Evolutionary conservation across 1,140 invertebrate species (phyloP), one percentile per base, ranked within the genome.

Genomic region (Colletes gigas): DNA sequence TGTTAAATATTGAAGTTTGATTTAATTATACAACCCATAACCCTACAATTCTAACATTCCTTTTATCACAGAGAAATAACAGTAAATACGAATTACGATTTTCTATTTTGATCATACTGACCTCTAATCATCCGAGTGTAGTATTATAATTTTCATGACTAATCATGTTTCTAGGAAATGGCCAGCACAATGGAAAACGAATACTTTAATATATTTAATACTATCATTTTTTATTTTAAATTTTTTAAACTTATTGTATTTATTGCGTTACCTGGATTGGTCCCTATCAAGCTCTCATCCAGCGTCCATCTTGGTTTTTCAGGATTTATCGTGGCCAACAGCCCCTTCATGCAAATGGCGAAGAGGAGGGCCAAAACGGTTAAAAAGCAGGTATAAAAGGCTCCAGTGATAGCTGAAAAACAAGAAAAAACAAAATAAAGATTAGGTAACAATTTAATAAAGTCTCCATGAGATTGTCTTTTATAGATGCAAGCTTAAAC

Each of bases 301-400:
- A 97, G 92, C 82, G 95, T 94, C 94, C 96, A 97, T 89, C 94
- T 96, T 0, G 98, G 97, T 85, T 94, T 93, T 15, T 95, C 92
- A 0, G 95, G 90, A 82, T 96, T 94, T 44, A 99, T 88, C 0
- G 96, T 96, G 15, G 95, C 93, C 77, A 97, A 94, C 54, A 98
- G 94, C 4, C 96, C 96, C 73, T 97, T 95, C 95, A 98, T 96
- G 92, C 97, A 97, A 47, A 97, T 95, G 3, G 96, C 95, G 90
- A 98, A 98, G 74, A 99, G 93, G 5, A 96, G 91, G 39, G 96
- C 96, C 85, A 99, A 93, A 55, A 95, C 95, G 47, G 94, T 94
- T 91, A 98, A 98, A 93, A 98, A 98, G 83, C 97, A 95, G n/a
- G 95, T 21, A 93, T 98, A 99, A 94, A 98, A 99, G 1, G 96